These are phyloP conservation scores for Drosophila monieri DNA, from an alignment of 2,888 invertebrate genomes.

Conservation along the genomic window DNA sequence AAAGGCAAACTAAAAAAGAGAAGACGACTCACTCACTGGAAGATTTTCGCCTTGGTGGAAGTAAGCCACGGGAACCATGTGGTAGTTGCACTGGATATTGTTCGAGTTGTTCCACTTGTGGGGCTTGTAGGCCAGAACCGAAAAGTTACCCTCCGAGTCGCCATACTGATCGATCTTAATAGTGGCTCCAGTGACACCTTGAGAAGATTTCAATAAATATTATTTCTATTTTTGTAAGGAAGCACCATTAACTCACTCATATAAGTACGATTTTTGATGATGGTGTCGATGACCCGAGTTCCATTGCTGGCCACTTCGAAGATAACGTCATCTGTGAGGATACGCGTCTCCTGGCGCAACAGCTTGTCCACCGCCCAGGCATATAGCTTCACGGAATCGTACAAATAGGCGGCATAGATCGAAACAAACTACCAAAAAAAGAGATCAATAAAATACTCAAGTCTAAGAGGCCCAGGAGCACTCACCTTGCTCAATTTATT, in stretches of 20 bases:
- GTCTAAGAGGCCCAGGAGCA: not conserved
- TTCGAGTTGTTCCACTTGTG: slow-evolving; percentile 83
- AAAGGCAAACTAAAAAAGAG: slow-evolving; percentile 71
- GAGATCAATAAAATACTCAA: not conserved
- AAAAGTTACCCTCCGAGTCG: slow-evolving; percentile 98
- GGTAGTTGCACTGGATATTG: slow-evolving; percentile 88
- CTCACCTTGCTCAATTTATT: slow-evolving; percentile 85
- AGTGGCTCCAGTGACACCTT: slow-evolving; percentile 97
- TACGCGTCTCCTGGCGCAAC: slow-evolving; percentile 86
- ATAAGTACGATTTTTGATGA: slow-evolving; percentile 93
- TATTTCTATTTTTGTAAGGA: not conserved
- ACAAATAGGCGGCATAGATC: slow-evolving; percentile 96
- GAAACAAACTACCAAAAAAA: slow-evolving; percentile 89
- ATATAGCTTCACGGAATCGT: slow-evolving; percentile 96
- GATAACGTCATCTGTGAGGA: slow-evolving; percentile 87
- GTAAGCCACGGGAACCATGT: slow-evolving; percentile 93
- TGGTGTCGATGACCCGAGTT: slow-evolving; percentile 92
- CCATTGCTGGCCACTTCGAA: slow-evolving; percentile 92
- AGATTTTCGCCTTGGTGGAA: slow-evolving; percentile 90
- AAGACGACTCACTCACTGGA: slow-evolving; percentile 90
- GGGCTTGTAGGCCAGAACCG: slow-evolving; percentile 92
- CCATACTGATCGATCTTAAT: slow-evolving; percentile 96
- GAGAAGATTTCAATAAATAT: not conserved
- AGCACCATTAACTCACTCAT: slow-evolving; percentile 88
- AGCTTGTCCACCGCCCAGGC: slow-evolving; percentile 93